Conservation (phyloP, 1,140 invertebrate species). For the Calephelis nemesis region DNA sequence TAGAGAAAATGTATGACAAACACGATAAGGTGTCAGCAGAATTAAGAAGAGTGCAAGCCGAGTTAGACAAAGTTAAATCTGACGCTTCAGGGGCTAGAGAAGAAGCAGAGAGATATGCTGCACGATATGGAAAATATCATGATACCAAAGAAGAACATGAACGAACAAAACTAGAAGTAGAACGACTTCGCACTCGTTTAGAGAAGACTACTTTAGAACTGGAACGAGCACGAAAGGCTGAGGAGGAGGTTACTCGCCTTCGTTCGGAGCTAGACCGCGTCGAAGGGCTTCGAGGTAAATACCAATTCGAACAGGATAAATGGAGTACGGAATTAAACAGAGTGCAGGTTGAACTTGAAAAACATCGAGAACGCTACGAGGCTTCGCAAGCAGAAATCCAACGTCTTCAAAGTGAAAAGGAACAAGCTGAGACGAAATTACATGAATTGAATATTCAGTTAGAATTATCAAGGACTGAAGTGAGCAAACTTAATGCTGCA, state of each 20-base stretch:
- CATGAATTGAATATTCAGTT: conserved; percentile 90
- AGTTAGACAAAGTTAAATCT: conserved; percentile 84
- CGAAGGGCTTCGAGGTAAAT: conserved; percentile 90
- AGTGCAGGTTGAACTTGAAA: conserved; percentile 82
- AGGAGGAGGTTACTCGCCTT: conserved; percentile 83
- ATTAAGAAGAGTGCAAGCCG: conserved; percentile 88
- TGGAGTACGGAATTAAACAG: conserved; percentile 79
- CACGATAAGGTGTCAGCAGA: conserved; percentile 91
- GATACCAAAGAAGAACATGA: conserved; percentile 91
- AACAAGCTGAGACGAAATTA: conserved; percentile 87
- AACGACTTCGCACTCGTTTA: conserved; percentile 89
- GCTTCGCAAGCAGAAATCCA: conserved; percentile 87
- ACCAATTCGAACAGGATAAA: conserved; percentile 92
- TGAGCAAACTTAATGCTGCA: conserved; percentile 84
- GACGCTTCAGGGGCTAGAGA: conserved; percentile 86
- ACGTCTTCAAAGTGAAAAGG: conserved; percentile 82
- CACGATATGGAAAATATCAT: conserved; percentile 88
- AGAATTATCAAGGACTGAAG: conserved; percentile 88
- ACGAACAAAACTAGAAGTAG: conserved; percentile 88
- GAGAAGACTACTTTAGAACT: conserved; percentile 90
- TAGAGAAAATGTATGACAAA: conserved; percentile 94
- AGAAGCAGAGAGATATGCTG: conserved; percentile 86
- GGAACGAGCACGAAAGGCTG: conserved; percentile 85
- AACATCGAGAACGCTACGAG: conserved; percentile 87
- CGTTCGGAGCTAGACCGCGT: conserved; percentile 87